Evolutionary conservation across 2,888 invertebrate genomes (phyloP), one percentile per base, ranked within the genome.

Genomic region (Onchidella celtica): DNA sequence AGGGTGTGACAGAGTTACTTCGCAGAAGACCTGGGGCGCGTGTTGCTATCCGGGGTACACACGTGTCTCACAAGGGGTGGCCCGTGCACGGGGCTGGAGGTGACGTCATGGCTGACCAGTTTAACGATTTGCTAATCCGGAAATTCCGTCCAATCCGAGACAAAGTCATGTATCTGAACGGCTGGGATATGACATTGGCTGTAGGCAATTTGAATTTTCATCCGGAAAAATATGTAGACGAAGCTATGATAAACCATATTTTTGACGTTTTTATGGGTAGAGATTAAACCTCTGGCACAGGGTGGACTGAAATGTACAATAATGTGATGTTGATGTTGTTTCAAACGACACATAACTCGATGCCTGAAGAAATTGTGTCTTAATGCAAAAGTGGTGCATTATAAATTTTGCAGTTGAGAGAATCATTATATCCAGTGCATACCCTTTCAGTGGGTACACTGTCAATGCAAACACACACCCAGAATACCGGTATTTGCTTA

Each of bases 11-110:
- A 2, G 47, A 24, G 27, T 29, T 70, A 14, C 29, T 70, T 14
- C n/a, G 32, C 11, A 47, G 70, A n/a, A 70, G 55, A 14, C 70
- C 70, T 32, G 1, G 29, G 1, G 70, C 70, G 11, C 11, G 55
- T 11, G 55, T 70, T 3, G 55, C 14, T 27, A 24, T 70, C 14
- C n/a, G 70, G 29, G 55, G 70, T n/a, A 47, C 70, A 1, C 70
- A 70, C 27, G 70, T 70, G 29, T 17, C 55, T 3, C 55, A 70
- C 70, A 70, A 70, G 17, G 70, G 70, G 11, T 70, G 70, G 70
- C 70, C 70, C 1, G 1, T 32, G 24, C 70, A 70, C 14, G 70
- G 29, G 4, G 70, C 70, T 0, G 70, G 70, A 65, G 36, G 73
- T 34, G 73, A 47, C 66, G 32, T 72, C n/a, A 14, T 36, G 21